Base-by-base conservation (phyloP, 2,113 vertebrate species). In the Sorex fumeus region DNA sequence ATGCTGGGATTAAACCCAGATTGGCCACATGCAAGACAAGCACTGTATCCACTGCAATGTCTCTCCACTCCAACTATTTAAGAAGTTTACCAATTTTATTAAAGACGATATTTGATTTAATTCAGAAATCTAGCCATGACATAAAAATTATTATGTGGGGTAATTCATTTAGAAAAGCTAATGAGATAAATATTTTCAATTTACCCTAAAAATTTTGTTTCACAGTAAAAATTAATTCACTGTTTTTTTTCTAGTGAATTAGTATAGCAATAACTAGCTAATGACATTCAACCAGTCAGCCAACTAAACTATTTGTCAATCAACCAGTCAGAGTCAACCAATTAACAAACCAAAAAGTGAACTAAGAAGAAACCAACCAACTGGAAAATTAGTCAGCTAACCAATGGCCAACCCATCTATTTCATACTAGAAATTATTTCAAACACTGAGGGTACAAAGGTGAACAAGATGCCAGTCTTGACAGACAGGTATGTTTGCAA, bases 151-250 rank as follows among this genome's bases (percentile, higher is more conserved):
- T 87, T 27, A 11, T 19, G 40, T 67, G 47, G 36, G 11, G 50
- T 64, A 72, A 86, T 43, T 50, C 19, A 85, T 71, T 13, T 19
- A 92, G 27, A 60, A 60, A 64, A 13, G 12, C 3, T 18, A 86
- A 80, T 28, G 67, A 8, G 7, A 66, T 36, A 21, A 60, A 50
- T 34, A 15, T 21, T 34, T 53, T 57, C 30, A 57, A 80, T 25
- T 79, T 87, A 40, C 23, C 2, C 45, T 72, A 57, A 84, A 93
- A 28, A 74, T 18, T 79, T 70, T 81, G 25, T 6, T 80, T 81
- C n/a, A 66, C 25, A 19, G 50, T 69, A 32, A 57, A 34, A 53
- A 19, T 30, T 60, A 30, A 84, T 74, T 32, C 28, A n/a, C 34
- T 71, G 40, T 40, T 36, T 30, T 57, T 80, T 47, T 50, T 74